These are phyloP conservation scores for Pimephales promelas DNA, from an alignment of 2,113 vertebrate genomes.

Conservation along the genomic window DNA sequence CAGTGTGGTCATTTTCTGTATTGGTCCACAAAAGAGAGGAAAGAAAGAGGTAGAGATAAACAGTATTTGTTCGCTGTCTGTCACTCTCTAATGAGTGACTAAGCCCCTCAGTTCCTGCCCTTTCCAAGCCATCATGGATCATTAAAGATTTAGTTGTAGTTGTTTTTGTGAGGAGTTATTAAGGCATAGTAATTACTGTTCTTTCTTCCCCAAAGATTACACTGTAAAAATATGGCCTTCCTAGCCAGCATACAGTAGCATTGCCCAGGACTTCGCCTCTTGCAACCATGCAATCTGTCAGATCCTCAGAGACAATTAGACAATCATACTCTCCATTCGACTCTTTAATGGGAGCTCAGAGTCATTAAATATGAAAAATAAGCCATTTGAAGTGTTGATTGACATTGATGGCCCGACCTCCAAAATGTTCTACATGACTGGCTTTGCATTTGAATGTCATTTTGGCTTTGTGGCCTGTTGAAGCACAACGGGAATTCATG, in stretches of 20 bases:
- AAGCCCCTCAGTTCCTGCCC: conserved; percentile 35
- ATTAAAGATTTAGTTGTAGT: conserved; percentile 48
- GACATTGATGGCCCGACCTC: background rate
- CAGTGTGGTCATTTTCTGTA: conserved; percentile 1
- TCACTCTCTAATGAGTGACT: conserved; percentile 38
- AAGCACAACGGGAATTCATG: background rate
- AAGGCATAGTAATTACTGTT: conserved; percentile 52
- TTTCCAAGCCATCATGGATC: conserved; percentile 30
- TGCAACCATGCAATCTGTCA: background rate
- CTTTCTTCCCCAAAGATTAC: conserved; percentile 34
- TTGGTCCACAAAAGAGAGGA: background rate
- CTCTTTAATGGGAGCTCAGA: background rate
- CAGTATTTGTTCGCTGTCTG: background rate
- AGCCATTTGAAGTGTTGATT: background rate
- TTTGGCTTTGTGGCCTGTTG: background rate
- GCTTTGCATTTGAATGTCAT: conserved; percentile 1
- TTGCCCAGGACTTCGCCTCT: background rate
- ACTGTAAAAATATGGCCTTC: conserved; percentile 32
- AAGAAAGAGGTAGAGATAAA: background rate
- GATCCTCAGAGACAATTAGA: background rate
- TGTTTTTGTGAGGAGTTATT: conserved; percentile 48
- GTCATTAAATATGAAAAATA: conserved; percentile 32
- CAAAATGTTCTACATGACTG: background rate
- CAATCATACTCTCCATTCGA: background rate
- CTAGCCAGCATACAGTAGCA: conserved; percentile 6